Evolutionary conservation across 2,888 invertebrate species (phyloP).

Genomic region (Mechanitis messenoides): DNA sequence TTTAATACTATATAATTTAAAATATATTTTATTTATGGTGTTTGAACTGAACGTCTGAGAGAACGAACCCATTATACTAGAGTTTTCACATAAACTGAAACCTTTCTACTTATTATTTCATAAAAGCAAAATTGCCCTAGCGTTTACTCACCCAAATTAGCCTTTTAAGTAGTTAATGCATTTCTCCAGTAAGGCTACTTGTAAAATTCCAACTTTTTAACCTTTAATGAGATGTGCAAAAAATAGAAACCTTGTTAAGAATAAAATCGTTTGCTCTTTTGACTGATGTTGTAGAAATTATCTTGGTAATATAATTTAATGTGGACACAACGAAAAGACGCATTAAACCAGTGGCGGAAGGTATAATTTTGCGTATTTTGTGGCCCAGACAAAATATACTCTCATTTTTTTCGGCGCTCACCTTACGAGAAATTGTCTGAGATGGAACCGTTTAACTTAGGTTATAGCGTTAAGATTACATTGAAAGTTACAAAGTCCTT

Average conservation of each 20-base stretch:
- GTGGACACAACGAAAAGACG: constrained; percentile 26
- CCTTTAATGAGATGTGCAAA: constrained; percentile 20
- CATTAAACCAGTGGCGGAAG: constrained; percentile 29
- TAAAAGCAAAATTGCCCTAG: constrained; percentile 12
- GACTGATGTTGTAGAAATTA: constrained; percentile 26
- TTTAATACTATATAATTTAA: no score
- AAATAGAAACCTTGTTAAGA: constrained; percentile 21
- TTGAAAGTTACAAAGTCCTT: constrained; percentile 23
- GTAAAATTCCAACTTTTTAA: constrained; percentile 18
- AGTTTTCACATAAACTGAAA: constrained; percentile 1
- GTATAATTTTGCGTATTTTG: constrained; percentile 35
- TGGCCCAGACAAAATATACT: constrained; percentile 28
- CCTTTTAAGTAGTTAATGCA: constrained; percentile 19
- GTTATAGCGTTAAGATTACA: constrained; percentile 31
- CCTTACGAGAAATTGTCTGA: constrained; percentile 28
- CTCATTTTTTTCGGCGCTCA: constrained; percentile 32
- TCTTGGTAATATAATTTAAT: constrained; percentile 28
- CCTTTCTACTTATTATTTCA: constrained; percentile 5
- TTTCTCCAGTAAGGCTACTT: constrained; percentile 15
- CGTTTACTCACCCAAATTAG: constrained; percentile 15
- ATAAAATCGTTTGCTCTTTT: constrained; percentile 24
- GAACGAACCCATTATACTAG: neutral
- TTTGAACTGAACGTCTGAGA: neutral
- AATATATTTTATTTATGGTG: no score
- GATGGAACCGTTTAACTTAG: constrained; percentile 30